Base-by-base conservation (phyloP, 1,140 invertebrate genomes). In the Drosophila guanche region DNA sequence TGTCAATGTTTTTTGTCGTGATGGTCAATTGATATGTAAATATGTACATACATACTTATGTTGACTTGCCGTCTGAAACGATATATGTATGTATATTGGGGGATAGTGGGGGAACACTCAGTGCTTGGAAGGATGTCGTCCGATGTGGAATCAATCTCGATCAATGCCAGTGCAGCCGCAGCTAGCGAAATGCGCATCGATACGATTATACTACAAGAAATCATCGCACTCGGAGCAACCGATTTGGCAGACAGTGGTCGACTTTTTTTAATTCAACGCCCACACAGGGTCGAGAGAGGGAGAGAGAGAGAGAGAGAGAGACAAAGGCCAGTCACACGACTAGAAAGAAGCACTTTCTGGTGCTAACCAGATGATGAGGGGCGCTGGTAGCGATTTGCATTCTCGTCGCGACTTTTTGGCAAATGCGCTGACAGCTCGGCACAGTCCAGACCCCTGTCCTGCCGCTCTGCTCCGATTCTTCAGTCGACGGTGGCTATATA, bases 21-120 rank as follows among this genome's bases (percentile, higher is more conserved):
- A 85, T 86, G 80, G 80, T 86, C 80, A 80, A 85, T 80, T 85
- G 79, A 86, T 85, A 85, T 80, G 76, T 86, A 20, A 20, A 20
- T 20, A 20, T 20, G 16, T 20, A 20, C 16, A 20, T 20, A 20
- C 16, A 20, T 20, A 20, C 16, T 1, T 20, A 85, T 61, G 33
- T 10, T 10, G 33, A 10, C 8, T 33, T 55, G 60, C 37, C 16
- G 20, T 8, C 29, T 43, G 48, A 72, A 68, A 56, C 27, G 65
- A 25, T 71, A 70, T 53, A 71, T 59, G 8, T 7, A 29, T 2
- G 8, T 7, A 29, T 2, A 6, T 29, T 5, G 5, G 27, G 29
- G 29, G 29, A 7, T 8, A 8, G 29, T 29, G 27, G 27, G 27
- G 27, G 27, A 5, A 7, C 14, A n/a, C 45, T 20, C 22, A n/a